phyloP scores from a whole-genome alignment of 2,113 vertebrate genomes.

The Loxodonta africana region DNA sequence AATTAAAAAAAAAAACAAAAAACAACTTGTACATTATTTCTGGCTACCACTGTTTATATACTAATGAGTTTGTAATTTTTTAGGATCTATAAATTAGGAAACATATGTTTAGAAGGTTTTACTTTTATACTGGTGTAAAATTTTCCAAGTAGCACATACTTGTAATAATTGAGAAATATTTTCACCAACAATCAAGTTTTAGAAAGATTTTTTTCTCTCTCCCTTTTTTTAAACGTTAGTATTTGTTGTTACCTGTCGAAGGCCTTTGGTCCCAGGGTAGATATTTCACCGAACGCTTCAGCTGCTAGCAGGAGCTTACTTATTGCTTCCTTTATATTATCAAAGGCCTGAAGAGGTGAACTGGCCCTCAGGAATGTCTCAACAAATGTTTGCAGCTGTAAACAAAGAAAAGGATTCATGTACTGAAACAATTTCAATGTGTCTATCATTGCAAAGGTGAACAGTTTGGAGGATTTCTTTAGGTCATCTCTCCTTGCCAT shows the following conservation, averaged over 20 bases:
- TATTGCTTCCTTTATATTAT: constrained; percentile 91
- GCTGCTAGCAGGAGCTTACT: constrained; percentile 91
- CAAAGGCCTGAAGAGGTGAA: constrained; percentile 90
- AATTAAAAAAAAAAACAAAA: neutral
- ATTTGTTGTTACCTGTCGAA: constrained; percentile 84
- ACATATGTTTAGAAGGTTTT: neutral
- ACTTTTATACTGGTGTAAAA: neutral
- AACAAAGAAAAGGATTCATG: constrained; percentile 67
- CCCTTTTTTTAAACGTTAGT: neutral
- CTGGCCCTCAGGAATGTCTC: constrained; percentile 89
- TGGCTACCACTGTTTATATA: neutral
- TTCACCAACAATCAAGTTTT: neutral
- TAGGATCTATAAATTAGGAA: neutral
- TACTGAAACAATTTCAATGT: constrained; percentile 7
- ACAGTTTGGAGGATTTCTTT: neutral
- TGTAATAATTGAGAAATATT: constrained; percentile 15
- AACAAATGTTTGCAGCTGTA: constrained; percentile 93
- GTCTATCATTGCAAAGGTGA: neutral
- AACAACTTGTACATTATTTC: neutral
- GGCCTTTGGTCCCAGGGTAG: constrained; percentile 83
- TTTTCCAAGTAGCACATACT: neutral
- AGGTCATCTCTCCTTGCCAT: neutral
- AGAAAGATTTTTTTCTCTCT: neutral
- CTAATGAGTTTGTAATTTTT: neutral
- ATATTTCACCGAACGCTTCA: constrained; percentile 86